Evolutionary conservation across 2,888 invertebrate genomes (phyloP), one percentile per base, ranked within the genome.

Genomic region (Napeogenes inachia): DNA sequence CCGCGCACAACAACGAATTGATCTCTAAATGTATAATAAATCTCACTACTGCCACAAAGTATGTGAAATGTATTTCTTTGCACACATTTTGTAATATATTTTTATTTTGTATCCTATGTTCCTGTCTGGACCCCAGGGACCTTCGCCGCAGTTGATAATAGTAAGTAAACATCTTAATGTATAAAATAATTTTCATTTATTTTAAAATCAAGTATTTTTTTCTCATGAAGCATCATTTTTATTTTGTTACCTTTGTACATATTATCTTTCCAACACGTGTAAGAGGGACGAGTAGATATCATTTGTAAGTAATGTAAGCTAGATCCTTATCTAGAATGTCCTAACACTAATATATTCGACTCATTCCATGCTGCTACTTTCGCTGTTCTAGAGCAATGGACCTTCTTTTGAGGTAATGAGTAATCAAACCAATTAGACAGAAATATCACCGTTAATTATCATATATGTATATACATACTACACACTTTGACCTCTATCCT

Each of bases 381-480:
- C 57, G 57, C 56, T 38, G 74, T 73, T 72, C 69, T 83, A 91
- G 91, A 81, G 81, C 77, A 87, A 89, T 71, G 89, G 91, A 81
- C 87, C 89, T 75, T 91, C 92, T 72, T 92, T 92, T 81, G 92
- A 92, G 93, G 93, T 93, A 93, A 92, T 72, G 69, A 45, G 62
- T 50, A 50, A 21, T 50, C 50, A 50, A 50, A 30, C 50, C 50
- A 30, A 50, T 50, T 50, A 30, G 21, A 50, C 12, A 50, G 8
- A 30, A 12, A 10, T 1, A 8, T n/a, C n/a, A 50, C 5, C 50
- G 30, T 21, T 13, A 13, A 3, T 46, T 21, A 47, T 47, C n/a
- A 13, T 10, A 1, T 10, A 42, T 42, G 10, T 10, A 10, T 42
- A 12, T 42, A 42, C 8, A 42, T 10, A 42, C 8, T 10, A 42